A percentile compares a stretch with the other conserved stretches of the same genome.
Conservation (phyloP, 2,797 vertebrate genomes). For the Chanos chanos region DNA sequence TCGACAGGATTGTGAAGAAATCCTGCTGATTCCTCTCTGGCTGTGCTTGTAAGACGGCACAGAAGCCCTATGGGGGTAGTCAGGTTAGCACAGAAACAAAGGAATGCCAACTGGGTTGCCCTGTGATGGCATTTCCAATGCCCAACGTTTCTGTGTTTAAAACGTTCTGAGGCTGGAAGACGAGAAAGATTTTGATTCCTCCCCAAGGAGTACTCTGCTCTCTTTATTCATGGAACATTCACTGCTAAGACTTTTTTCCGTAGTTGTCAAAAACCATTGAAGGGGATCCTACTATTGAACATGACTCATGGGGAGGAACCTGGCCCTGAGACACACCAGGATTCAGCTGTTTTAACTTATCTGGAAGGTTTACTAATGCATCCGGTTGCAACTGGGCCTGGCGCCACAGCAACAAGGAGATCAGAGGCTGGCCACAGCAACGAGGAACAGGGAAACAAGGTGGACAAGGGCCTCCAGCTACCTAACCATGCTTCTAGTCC, state of each 20-base stretch:
- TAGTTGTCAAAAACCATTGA: slow-evolving; percentile 71
- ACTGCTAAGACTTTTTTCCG: slow-evolving; percentile 58
- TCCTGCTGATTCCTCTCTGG: slow-evolving; percentile 59
- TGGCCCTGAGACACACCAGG: slow-evolving; percentile 99
- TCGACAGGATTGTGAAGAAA: slow-evolving; percentile 60
- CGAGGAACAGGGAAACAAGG: slow-evolving; percentile 83
- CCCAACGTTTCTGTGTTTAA: slow-evolving; percentile 47
- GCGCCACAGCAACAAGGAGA: slow-evolving; percentile 85
- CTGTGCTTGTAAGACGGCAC: slow-evolving; percentile 46
- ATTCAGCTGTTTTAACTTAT: slow-evolving; percentile 99
- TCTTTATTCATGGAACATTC: slow-evolving; percentile 58
- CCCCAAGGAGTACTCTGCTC: slow-evolving; percentile 41
- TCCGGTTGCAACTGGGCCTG: slow-evolving; percentile 93
- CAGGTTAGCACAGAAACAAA: slow-evolving; percentile 28
- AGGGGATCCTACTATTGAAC: slow-evolving; percentile 89
- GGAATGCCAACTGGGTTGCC: slow-evolving; percentile 55
- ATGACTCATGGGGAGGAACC: slow-evolving; percentile 99
- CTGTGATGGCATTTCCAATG: slow-evolving; percentile 54
- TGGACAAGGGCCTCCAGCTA: slow-evolving; percentile 77
- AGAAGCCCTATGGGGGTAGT: slow-evolving; percentile 30
- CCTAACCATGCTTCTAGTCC: slow-evolving; percentile 80
- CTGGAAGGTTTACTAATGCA: slow-evolving; percentile 99
- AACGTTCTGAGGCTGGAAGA: slow-evolving; percentile 34
- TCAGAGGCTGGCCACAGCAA: slow-evolving; percentile 80
- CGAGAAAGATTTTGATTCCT: slow-evolving; percentile 31